Evolutionary conservation across 2,797 vertebrate genomes (phyloP), one percentile per base, ranked within the genome.

Genomic region (Telmatherina bonti): DNA sequence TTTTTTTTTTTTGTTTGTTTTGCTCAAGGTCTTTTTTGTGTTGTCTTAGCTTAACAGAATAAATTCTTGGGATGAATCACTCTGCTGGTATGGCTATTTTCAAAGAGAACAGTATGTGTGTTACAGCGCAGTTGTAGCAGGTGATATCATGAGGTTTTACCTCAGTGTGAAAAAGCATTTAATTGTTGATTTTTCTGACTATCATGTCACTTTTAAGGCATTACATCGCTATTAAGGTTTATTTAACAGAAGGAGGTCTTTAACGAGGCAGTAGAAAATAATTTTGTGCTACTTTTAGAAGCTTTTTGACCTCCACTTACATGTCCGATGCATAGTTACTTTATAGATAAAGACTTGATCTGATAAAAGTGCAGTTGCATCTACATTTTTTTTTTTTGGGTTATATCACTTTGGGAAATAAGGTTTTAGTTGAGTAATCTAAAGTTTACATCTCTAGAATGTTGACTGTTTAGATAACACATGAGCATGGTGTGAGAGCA

Each of bases 1-100:
- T 43, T 43, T 9, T n/a, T 45, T 86, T 89, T 85, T 45, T 45
- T 45, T n/a, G 8, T 45, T 20, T 11, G 33, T n/a, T 45, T 20
- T 11, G 33, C 76, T 90, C 91, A 88, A 89, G 91, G 87, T 92
- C 74, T 72, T 87, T 79, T 80, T 82, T 85, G 79, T 88, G 85
- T 86, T 88, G 88, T 89, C 81, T 88, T 87, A 88, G 85, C 82
- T 75, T 43, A 55, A 79, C 81, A 82, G 85, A 79, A 85, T 78
- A 82, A 87, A 85, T 81, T 84, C 75, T 73, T 47, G 76, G 78
- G 85, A 80, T 90, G 86, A 91, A 88, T 90, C 87, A 86, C 64
- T 53, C 67, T 38, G 45, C 82, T 74, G 76, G 78, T 82, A 69
- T 64, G 78, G 72, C 81, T 86, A 58, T 85, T 90, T 88, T 81